Conservation (phyloP, 64 coral and sea anemone species). For the Platygyra sinensis region DNA sequence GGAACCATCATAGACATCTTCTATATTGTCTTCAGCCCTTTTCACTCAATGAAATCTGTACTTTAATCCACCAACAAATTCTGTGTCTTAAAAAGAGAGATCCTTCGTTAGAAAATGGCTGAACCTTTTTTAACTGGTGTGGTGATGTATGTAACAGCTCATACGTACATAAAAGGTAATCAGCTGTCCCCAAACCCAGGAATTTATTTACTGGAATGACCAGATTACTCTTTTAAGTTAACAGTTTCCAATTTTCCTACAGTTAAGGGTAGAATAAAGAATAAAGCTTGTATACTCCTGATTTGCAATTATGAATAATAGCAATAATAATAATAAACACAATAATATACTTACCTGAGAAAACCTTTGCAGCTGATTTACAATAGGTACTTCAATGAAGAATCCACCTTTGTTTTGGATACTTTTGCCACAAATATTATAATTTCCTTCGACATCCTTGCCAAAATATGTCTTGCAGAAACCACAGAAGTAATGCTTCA, state of each 20-base stretch:
- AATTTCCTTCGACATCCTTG: neutral
- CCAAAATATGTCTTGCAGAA: slow-evolving; percentile 11
- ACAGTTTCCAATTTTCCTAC: too few relatives aligned
- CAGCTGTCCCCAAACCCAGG: too few relatives aligned
- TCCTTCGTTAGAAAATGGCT: neutral
- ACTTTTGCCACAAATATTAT: slow-evolving; percentile 1
- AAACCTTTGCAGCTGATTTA: slow-evolving; percentile 32
- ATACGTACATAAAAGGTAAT: too few relatives aligned
- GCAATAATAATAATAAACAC: too few relatives aligned
- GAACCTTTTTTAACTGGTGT: neutral
- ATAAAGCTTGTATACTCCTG: too few relatives aligned
- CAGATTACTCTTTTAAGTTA: too few relatives aligned
- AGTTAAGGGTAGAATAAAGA: too few relatives aligned
- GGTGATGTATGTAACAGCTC: too few relatives aligned
- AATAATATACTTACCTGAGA: slow-evolving; percentile 1
- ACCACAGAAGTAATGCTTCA: slow-evolving; percentile 11
- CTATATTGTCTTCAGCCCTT: slow-evolving; percentile 29
- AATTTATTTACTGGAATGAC: too few relatives aligned
- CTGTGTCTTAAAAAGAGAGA: slow-evolving; percentile 38
- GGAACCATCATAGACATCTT: too few relatives aligned
- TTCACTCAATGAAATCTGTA: slow-evolving; percentile 60
- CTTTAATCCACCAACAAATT: slow-evolving; percentile 58
- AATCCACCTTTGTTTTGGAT: neutral
- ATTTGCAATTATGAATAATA: too few relatives aligned
- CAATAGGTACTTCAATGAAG: slow-evolving; percentile 35